A percentile compares a stretch with the other conserved stretches of the same genome.
Evolutionary conservation across 2,888 invertebrate species (phyloP).

Genomic region (Erpobdella octoculata): DNA sequence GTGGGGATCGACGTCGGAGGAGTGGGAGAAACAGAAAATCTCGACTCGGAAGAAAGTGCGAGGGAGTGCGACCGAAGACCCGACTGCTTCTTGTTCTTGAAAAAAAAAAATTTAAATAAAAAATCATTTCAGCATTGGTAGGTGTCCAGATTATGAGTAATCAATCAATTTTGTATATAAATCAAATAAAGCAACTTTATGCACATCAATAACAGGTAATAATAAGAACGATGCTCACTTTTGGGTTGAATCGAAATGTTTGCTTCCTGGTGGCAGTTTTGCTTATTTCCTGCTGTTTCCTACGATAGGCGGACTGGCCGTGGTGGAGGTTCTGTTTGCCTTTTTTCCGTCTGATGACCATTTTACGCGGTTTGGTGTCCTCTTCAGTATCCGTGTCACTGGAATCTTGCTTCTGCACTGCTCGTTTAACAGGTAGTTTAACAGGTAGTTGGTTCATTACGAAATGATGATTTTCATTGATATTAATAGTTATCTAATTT

Average conservation of each 20-base stretch:
- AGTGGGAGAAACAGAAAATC: not conserved
- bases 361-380: constrained; percentile 15
- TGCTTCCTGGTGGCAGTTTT: not conserved
- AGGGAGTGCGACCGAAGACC: too few relatives aligned
- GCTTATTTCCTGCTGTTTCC: not conserved
- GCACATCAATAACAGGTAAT: not conserved
- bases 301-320: not conserved
- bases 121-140: too few relatives aligned
- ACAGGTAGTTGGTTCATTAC: too few relatives aligned
- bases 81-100: not conserved
- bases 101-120: not conserved
- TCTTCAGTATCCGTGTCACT: constrained; percentile 27
- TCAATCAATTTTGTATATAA: too few relatives aligned
- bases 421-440: too few relatives aligned
- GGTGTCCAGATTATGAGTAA: too few relatives aligned
- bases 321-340: not conserved
- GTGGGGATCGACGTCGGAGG: not conserved
- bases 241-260: not conserved
- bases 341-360: not conserved
- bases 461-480: too few relatives aligned
- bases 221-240: not conserved
- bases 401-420: constrained; percentile 13
- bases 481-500: too few relatives aligned
- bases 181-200: too few relatives aligned
- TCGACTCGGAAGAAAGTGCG: not conserved